A percentile compares a stretch with the other conserved stretches of the same genome.
These are phyloP conservation scores for Chaetodon trifasciatus DNA, from an alignment of 2,797 vertebrate genomes.

Conservation along the genomic window DNA sequence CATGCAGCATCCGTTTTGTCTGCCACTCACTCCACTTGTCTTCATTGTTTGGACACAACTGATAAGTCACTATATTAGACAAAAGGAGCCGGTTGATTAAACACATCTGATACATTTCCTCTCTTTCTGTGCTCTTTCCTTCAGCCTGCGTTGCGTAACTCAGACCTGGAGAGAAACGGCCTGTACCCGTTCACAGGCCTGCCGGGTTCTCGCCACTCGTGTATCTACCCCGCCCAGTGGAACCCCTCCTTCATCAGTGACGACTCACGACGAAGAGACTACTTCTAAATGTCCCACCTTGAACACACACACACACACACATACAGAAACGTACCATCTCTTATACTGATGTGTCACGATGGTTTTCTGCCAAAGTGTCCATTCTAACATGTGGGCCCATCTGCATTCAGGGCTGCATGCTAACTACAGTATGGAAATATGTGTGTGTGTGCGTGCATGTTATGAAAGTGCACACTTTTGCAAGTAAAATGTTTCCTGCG, in stretches of 20 bases:
- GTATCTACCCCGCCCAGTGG: constrained; percentile 97
- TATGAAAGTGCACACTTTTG: constrained; percentile 51
- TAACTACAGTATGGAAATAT: constrained; percentile 20
- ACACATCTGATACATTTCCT: background rate
- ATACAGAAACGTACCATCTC: constrained; percentile 1
- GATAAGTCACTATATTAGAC: background rate
- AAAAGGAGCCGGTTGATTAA: background rate
- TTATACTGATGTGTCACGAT: background rate
- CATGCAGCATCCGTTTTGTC: background rate
- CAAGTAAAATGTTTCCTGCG: constrained; percentile 54
- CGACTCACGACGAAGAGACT: constrained; percentile 95
- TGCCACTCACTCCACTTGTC: background rate
- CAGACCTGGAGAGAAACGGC: constrained; percentile 95
- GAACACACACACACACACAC: constrained; percentile 10
- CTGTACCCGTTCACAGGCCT: constrained; percentile 94
- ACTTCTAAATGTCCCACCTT: constrained; percentile 87
- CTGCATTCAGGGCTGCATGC: constrained; percentile 40
- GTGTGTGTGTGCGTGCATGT: constrained; percentile 8
- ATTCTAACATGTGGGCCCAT: constrained; percentile 11
- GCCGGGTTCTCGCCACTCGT: constrained; percentile 97
- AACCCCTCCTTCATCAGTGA: constrained; percentile 98
- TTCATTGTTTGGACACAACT: background rate
- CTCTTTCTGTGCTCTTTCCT: background rate
- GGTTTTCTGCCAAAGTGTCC: constrained; percentile 19
- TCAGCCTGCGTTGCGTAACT: constrained; percentile 93